Base-by-base conservation (phyloP, 2,888 invertebrate species). In the Sarcophaga carnaria region DNA sequence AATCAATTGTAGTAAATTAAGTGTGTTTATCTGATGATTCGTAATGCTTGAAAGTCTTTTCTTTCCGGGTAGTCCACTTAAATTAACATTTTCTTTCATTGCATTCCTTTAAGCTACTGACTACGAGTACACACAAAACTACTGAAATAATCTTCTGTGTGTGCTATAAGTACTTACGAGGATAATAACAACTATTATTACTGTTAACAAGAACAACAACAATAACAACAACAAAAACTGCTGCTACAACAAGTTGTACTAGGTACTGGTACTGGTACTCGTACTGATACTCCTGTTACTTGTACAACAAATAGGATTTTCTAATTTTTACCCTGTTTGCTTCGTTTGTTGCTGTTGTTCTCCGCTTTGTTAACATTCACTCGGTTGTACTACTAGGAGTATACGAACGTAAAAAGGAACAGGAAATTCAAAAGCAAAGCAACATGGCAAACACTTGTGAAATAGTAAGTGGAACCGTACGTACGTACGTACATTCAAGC, bases 101-200 rank as follows among this genome's bases (percentile, higher is more conserved):
- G 12, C 60, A 70, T 54, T 75, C 67, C 6, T 66, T 72, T 37
- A 77, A 0, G 2, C 47, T 1, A 11, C 77, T 72, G 71, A 37
- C 54, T 54, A 12, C 37, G 2, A 37, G 37, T 37, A 54, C 17
- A 8, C 2, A 47, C 37, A 25, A 45, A 63, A 60, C 62, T 49
- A 47, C 47, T 77, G 70, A 64, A n/a, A 72, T 47, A 71, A 77
- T 66, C 60, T 27, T 37, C 71, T 49, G 27, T 77, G 66, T 66
- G 77, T 72, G 59, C 60, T 37, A 69, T 75, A 60, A 83, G 83
- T 75, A 75, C 79, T 83, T 75, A 79, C 59, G 67, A 70, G 80
- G 70, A 84, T 84, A 84, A 84, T 84, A 84, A 75, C 84, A 84
- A 76, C 75, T 84, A 63, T 54, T 80, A 83, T 69, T 79, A 75